Base-by-base conservation (phyloP, 64 coral and sea anemone genomes). In the Dendronephthya gigantea region DNA sequence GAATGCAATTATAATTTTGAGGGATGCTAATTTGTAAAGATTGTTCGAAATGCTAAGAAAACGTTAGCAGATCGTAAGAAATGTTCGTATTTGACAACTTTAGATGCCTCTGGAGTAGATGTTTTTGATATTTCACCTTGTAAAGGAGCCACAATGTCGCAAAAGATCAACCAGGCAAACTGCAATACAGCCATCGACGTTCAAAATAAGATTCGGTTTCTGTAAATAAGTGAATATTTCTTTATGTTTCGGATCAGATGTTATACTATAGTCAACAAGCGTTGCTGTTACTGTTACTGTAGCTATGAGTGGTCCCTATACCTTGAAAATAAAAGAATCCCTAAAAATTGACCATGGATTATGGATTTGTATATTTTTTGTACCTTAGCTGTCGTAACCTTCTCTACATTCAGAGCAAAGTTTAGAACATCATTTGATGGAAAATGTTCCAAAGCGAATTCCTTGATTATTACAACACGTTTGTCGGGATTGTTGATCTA, bases 151-250 rank as follows among this genome's bases (percentile, higher is more conserved):
- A 88, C 94, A 98, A 58, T 93, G 89, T 83, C 94, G 92, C 3
- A 98, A 59, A 2, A 98, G 83, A 50, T 98, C 94, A 29, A 98
- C 94, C 69, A 98, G 93, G 35, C 89, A 90, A 6, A 93, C 94
- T 14, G 88, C 94, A 50, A 98, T 98, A 81, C 94, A 98, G 13
- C 94, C 94, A 62, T 98, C 94, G 7, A 98, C 94, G 83, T 98
- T 98, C 35, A 98, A 85, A 82, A 98, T 98, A 69, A 98, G 94
- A 66, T 98, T 98, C 4, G 94, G 94, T 85, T 98, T 98, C 94
- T 29, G 72, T n/a, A 9, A 55, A 56, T 69, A 85, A 27, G 36
- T 23, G 48, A 50, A 51, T 35, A 43, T 81, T 76, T 19, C 22
- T 51, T 83, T 51, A 83, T 11, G 37, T 23, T 41, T 51, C 22